Conservation (phyloP, 2,888 invertebrate genomes). For the Stegophylla sp. region DNA sequence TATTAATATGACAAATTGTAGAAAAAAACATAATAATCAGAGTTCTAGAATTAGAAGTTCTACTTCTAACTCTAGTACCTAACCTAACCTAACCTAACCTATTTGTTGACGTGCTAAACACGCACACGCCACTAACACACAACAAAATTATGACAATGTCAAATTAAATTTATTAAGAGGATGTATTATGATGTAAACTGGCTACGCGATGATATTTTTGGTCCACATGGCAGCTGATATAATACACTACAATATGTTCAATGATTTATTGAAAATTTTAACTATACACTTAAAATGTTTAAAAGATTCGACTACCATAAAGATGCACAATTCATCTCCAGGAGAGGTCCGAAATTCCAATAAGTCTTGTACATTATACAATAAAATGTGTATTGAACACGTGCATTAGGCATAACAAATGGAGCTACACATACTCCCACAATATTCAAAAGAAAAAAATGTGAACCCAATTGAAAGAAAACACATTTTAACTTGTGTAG, state of each 20-base stretch:
- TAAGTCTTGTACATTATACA: constrained; percentile 28
- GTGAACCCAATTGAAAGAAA: background rate
- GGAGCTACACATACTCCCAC: background rate
- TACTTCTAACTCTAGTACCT: background rate
- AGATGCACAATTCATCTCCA: background rate
- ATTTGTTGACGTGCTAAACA: constrained; percentile 29
- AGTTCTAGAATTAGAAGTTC: too few species aligned
- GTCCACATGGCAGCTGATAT: constrained; percentile 2
- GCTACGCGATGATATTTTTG: constrained; percentile 32
- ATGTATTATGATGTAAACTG: background rate
- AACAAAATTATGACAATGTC: background rate
- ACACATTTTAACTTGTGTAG: too few species aligned
- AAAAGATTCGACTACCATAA: background rate
- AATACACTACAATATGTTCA: background rate
- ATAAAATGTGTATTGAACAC: constrained; percentile 39
- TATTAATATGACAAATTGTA: too few species aligned
- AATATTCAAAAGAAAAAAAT: background rate
- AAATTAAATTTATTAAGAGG: constrained; percentile 49
- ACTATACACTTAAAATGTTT: constrained; percentile 18
- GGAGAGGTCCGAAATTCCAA: constrained; percentile 32
- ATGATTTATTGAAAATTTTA: constrained; percentile 1
- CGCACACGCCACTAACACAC: background rate
- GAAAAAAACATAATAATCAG: too few species aligned
- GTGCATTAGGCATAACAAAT: background rate
- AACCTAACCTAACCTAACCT: constrained; percentile 7